These are phyloP conservation scores for Gyps fulvus DNA, from an alignment of 2,113 vertebrate species.

Conservation along the genomic window DNA sequence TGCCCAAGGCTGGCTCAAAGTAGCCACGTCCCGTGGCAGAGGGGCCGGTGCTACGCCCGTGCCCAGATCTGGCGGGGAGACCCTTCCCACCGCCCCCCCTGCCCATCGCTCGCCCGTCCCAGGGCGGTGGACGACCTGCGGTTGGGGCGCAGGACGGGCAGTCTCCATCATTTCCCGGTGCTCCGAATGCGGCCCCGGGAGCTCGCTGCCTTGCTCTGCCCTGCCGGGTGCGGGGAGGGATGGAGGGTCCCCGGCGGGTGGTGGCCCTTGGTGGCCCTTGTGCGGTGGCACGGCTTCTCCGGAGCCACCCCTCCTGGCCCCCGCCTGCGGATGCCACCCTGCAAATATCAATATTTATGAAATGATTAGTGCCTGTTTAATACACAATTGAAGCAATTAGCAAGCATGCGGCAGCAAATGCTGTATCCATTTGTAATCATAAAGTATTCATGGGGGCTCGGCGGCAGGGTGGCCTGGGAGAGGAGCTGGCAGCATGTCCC, in stretches of 20 bases:
- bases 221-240: too few relatives aligned
- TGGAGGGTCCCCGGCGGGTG: fast-evolving
- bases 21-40: fast-evolving
- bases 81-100: fast-evolving
- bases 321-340: not conserved
- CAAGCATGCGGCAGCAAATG: fast-evolving
- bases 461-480: fast-evolving
- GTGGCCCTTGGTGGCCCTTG: not conserved
- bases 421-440: not conserved
- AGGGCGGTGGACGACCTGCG: fast-evolving
- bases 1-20: constrained; percentile 34
- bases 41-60: not conserved
- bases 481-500: fast-evolving
- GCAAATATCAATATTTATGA: not conserved
- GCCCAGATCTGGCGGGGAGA: not conserved
- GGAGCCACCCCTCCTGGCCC: not conserved
- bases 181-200: fast-evolving
- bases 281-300: fast-evolving
- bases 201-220: fast-evolving
- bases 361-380: not conserved
- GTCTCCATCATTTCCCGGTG: not conserved
- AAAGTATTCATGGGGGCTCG: not conserved
- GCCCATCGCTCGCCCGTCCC: fast-evolving
- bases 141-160: fast-evolving
- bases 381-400: not conserved